phyloP scores from a whole-genome alignment of 2,113 vertebrate species.

The Hippocampus abdominalis region DNA sequence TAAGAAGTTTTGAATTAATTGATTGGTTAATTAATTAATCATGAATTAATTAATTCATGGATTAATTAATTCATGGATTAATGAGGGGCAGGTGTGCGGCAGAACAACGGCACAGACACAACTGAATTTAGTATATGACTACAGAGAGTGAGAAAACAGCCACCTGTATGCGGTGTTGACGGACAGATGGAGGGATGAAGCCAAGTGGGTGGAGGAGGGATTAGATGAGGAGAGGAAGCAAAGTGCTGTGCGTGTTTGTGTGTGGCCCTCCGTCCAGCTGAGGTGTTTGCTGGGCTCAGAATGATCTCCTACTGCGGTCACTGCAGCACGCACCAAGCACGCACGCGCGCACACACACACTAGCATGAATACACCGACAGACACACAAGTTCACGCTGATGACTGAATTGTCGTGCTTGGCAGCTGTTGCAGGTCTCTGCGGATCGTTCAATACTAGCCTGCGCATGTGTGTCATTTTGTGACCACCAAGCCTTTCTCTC shows the following conservation, averaged over 20 bases:
- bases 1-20: too few relatives aligned
- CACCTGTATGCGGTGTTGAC: constrained; percentile 59
- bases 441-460: constrained; percentile 55
- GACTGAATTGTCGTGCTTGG: constrained; percentile 61
- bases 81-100: background rate
- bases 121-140: constrained; percentile 3
- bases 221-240: constrained; percentile 59
- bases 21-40: too few relatives aligned
- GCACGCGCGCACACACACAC: constrained; percentile 19
- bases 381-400: constrained; percentile 32
- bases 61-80: constrained; percentile 11
- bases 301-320: constrained; percentile 64
- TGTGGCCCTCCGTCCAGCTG: constrained; percentile 54
- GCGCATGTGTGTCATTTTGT: constrained; percentile 27
- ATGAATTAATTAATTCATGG: too few relatives aligned
- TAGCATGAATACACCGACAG: constrained; percentile 5
- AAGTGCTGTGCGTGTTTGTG: constrained; percentile 31
- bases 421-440: constrained; percentile 60
- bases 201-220: constrained; percentile 53
- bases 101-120: constrained; percentile 8
- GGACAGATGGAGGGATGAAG: constrained; percentile 67
- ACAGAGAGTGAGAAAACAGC: constrained; percentile 24
- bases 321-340: constrained; percentile 23
- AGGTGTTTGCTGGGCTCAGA: constrained; percentile 64
- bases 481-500: constrained; percentile 33